phyloP scores from a whole-genome alignment of 2,113 vertebrate species.

The Tor tambroides region DNA sequence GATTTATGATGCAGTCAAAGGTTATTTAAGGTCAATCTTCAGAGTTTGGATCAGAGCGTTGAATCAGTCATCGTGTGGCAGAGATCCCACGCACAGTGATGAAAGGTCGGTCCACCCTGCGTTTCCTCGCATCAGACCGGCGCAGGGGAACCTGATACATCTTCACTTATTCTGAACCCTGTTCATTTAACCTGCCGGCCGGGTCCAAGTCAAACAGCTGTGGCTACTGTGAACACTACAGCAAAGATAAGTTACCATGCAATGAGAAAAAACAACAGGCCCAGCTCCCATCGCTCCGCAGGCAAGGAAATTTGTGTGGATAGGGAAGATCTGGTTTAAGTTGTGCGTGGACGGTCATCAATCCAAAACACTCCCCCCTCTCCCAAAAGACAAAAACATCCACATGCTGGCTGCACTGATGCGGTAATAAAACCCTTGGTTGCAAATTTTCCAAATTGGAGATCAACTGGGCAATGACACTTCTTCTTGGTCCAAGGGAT shows the following conservation, averaged over 20 bases:
- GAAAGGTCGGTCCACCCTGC: conserved; percentile 26
- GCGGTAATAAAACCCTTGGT: conserved; percentile 41
- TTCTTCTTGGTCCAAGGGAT: conserved; percentile 23
- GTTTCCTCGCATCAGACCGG: conserved; percentile 18
- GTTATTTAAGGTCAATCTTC: conserved; percentile 5
- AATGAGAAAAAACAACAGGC: conserved; percentile 43
- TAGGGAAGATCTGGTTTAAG: conserved; percentile 46
- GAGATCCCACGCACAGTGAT: not conserved
- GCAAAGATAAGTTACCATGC: conserved; percentile 41
- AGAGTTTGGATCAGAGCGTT: not conserved
- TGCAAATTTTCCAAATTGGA: conserved; percentile 50
- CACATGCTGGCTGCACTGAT: conserved; percentile 26
- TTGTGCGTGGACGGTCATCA: conserved; percentile 44
- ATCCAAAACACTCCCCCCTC: conserved; percentile 49
- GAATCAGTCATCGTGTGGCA: not conserved
- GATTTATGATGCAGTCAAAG: not conserved
- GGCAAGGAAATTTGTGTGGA: conserved; percentile 43
- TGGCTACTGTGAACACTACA: conserved; percentile 49
- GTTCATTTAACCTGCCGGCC: conserved; percentile 29
- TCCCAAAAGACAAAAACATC: conserved; percentile 52
- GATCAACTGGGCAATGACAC: conserved; percentile 41
- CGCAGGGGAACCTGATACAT: conserved; percentile 29
- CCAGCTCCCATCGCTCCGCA: conserved; percentile 25
- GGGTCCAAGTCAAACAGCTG: conserved; percentile 42
- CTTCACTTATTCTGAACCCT: conserved; percentile 31